Evolutionary conservation across 2,797 vertebrate genomes (phyloP), one percentile per base, ranked within the genome.

Genomic region (Sparidentex hasta): DNA sequence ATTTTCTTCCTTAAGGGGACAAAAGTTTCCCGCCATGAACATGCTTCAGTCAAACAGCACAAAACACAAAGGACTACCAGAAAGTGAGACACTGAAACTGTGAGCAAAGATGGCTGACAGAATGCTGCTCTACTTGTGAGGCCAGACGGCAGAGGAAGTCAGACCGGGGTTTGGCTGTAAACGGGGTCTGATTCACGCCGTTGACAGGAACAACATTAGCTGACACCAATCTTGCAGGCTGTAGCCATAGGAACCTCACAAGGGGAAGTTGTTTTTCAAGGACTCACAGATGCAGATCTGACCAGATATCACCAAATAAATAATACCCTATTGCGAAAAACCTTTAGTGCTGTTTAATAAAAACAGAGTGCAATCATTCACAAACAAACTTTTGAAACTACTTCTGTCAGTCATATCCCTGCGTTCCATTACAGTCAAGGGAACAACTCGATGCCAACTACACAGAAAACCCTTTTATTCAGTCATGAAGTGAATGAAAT

Each of bases 121-220:
- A 70, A 68, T 50, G n/a, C 55, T 63, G 56, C 38, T 83, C 25
- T 20, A 23, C 43, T 71, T 72, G 58, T 72, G 65, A 84, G 64
- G 51, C 80, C 87, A 90, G 87, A 88, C 77, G 82, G 76, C 76
- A 55, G 58, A 78, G 64, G 2, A 13, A 68, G 43, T 61, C 16
- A 74, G 47, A 65, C 38, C 4, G 0, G 48, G n/a, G 29, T 70
- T 67, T 85, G 78, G 83, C 80, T 76, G 70, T 46, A 82, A 81
- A 77, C 17, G 4, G 59, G 73, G 58, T 86, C 78, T 61, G 71
- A 82, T 84, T 91, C 81, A 83, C 59, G 2, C 80, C 33, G 20
- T 43, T 88, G 68, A 84, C 84, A 79, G 85, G 84, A 90, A 91
- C 83, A 86, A 71, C 56, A 71, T 81, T 74, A 69, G 44, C 54